These are phyloP conservation scores for Hypomecis atomaria DNA, from an alignment of 2,888 invertebrate genomes.

Conservation along the genomic window DNA sequence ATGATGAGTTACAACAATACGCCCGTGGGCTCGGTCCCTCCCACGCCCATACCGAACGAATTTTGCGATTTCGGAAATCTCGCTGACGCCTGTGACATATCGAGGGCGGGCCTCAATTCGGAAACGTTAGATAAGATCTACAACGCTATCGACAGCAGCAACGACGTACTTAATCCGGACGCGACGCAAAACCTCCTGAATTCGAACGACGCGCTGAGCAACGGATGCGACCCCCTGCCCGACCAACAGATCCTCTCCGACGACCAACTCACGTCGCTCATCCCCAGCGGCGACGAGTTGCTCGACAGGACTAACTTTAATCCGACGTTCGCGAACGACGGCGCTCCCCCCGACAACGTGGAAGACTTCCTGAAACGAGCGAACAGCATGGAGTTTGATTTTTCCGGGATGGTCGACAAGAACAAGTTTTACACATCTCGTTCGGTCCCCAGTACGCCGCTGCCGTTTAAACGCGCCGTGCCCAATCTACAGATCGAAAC, in stretches of 20 bases:
- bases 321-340: slow-evolving; percentile 64
- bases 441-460: slow-evolving; percentile 88
- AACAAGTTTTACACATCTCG: slow-evolving; percentile 84
- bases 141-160: slow-evolving; percentile 85
- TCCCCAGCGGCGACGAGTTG: slow-evolving; percentile 69
- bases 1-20: slow-evolving; percentile 79
- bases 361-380: slow-evolving; percentile 77
- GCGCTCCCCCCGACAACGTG: slow-evolving; percentile 63
- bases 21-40: slow-evolving; percentile 87
- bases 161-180: slow-evolving; percentile 70
- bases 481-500: slow-evolving; percentile 72
- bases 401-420: slow-evolving; percentile 72
- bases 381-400: slow-evolving; percentile 76
- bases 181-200: slow-evolving; percentile 63
- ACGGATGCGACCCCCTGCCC: slow-evolving; percentile 72
- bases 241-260: slow-evolving; percentile 71
- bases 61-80: slow-evolving; percentile 89
- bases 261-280: slow-evolving; percentile 71
- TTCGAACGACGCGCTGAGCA: slow-evolving; percentile 64
- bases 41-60: slow-evolving; percentile 89
- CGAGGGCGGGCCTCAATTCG: slow-evolving; percentile 79
- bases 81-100: slow-evolving; percentile 83
- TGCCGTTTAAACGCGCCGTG: slow-evolving; percentile 79
- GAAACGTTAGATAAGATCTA: slow-evolving; percentile 88
- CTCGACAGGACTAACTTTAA: slow-evolving; percentile 64